A percentile compares a stretch with the other conserved stretches of the same genome.
phyloP scores from a whole-genome alignment of 2,113 vertebrate genomes.

The Bubo scandiacus region DNA sequence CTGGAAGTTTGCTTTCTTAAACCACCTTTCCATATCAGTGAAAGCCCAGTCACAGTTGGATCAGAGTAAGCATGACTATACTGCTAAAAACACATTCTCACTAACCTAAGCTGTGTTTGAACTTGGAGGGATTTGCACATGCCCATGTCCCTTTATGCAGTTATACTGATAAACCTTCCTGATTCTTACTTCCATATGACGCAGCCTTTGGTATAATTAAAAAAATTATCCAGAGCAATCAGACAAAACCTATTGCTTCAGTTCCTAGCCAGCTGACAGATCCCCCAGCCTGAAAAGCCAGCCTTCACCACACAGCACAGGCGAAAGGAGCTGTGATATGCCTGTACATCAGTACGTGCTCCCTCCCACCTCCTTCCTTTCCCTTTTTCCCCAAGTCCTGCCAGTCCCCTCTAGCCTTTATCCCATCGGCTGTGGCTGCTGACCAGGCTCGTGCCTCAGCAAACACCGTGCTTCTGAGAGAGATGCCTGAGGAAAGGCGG shows the following conservation, averaged over 20 bases:
- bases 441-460: neutral
- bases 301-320: neutral
- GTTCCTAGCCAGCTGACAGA: neutral
- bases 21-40: neutral
- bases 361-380: neutral
- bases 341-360: accelerated
- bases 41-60: neutral
- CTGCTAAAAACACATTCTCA: neutral
- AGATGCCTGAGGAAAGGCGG: neutral
- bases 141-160: neutral
- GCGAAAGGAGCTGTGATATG: neutral
- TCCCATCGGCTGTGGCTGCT: neutral
- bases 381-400: neutral
- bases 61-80: neutral
- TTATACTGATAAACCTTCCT: neutral
- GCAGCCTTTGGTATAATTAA: neutral
- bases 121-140: neutral
- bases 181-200: neutral
- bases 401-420: neutral
- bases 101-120: neutral
- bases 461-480: neutral
- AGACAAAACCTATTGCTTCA: neutral
- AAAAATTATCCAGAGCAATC: neutral
- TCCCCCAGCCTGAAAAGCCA: neutral
- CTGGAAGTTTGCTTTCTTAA: neutral